A percentile compares a stretch with the other conserved stretches of the same genome.
Conservation (phyloP, 2,113 vertebrate species). For the Brachyhypopomus gauderio region DNA sequence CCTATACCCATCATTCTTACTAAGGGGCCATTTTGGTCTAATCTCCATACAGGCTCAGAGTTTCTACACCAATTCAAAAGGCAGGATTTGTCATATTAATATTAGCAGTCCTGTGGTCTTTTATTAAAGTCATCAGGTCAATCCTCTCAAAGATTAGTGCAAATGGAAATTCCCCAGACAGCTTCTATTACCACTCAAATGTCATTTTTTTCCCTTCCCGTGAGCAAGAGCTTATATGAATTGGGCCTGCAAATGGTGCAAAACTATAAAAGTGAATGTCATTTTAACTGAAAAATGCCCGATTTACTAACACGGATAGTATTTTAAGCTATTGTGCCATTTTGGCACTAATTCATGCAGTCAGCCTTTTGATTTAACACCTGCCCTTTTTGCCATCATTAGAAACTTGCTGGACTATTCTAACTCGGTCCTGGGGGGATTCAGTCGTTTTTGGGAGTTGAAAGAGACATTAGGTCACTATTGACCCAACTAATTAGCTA, state of each 20-base stretch:
- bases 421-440: not conserved
- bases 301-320: no score
- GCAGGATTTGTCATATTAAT: conserved; percentile 4
- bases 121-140: not conserved
- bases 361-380: not conserved
- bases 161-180: not conserved
- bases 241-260: no score
- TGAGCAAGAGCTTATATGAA: no score
- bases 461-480: conserved; percentile 19
- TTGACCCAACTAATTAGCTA: conserved; percentile 10
- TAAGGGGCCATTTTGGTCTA: conserved; percentile 44
- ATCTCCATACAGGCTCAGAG: conserved; percentile 38
- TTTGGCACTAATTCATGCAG: not conserved
- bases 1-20: no score
- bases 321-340: not conserved
- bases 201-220: no score
- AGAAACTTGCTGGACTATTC: not conserved
- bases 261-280: no score
- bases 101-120: conserved; percentile 26
- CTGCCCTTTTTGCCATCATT: not conserved
- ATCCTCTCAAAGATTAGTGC: not conserved
- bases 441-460: conserved; percentile 11
- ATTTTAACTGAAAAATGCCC: no score
- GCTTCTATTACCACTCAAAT: no score
- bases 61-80: conserved; percentile 23